Evolutionary conservation across 2,797 vertebrate genomes (phyloP).

Genomic region (Pipistrellus nathusii): DNA sequence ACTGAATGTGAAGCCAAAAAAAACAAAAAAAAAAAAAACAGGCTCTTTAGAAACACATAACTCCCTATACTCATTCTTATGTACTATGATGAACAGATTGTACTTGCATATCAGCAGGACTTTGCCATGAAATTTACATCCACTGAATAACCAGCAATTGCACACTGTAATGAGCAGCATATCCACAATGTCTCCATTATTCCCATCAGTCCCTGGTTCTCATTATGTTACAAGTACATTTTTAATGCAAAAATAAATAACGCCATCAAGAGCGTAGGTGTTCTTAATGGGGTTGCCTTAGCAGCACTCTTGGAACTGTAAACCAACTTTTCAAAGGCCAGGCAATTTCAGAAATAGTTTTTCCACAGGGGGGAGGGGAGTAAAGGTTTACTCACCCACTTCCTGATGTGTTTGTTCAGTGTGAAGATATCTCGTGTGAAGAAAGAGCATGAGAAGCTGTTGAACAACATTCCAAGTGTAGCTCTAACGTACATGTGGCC

Average conservation of each 20-base stretch:
- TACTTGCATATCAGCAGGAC: constrained; percentile 55
- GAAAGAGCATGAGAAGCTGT: not conserved
- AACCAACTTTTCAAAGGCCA: constrained; percentile 60
- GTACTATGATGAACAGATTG: constrained; percentile 1
- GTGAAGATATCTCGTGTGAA: not conserved
- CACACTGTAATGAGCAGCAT: not conserved
- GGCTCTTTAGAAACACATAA: constrained; percentile 35
- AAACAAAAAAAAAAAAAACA: constrained; percentile 16
- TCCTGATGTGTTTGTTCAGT: not conserved
- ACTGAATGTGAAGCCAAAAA: not conserved
- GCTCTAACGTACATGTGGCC: not conserved
- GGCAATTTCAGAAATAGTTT: constrained; percentile 62
- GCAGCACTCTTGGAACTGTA: not conserved
- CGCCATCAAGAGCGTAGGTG: constrained; percentile 52
- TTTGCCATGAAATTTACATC: not conserved
- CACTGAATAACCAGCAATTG: constrained; percentile 43
- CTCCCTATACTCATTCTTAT: not conserved
- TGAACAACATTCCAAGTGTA: not conserved
- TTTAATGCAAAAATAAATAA: constrained; percentile 57
- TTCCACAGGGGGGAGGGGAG: not conserved
- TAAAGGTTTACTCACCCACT: constrained; percentile 5
- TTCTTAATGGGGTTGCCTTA: not conserved
- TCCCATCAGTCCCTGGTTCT: constrained; percentile 9
- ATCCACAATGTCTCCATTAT: not conserved
- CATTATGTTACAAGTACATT: constrained; percentile 23